Evolutionary conservation across 2,797 vertebrate genomes (phyloP).

Genomic region (Micrastur ruficollis): DNA sequence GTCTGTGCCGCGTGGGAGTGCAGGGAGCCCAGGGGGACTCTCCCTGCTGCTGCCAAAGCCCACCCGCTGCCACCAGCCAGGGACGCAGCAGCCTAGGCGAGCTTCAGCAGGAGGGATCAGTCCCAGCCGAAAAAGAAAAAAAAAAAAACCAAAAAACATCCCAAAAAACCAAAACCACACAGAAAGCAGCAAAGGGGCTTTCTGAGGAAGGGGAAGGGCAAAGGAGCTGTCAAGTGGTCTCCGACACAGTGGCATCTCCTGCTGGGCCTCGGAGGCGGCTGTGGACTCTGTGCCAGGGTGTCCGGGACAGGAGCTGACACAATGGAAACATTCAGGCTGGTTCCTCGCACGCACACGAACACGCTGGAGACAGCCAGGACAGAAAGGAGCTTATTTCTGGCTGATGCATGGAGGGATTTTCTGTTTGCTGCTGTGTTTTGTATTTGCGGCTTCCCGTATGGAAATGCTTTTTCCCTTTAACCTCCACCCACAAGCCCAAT

Average conservation of each 20-base stretch:
- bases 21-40: not conserved
- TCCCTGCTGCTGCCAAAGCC: not conserved
- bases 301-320: constrained; percentile 4
- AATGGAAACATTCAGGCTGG: constrained; percentile 24
- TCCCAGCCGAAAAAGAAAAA: not conserved
- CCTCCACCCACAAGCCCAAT: not conserved
- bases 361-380: not conserved
- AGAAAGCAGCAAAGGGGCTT: not conserved
- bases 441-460: constrained; percentile 27
- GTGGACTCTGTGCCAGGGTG: not conserved
- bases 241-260: not conserved
- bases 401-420: constrained; percentile 16
- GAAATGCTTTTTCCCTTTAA: constrained; percentile 36
- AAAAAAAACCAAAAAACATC: no score
- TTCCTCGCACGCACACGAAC: not conserved
- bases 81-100: fast-evolving
- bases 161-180: not conserved
- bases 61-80: not conserved
- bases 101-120: not conserved
- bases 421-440: constrained; percentile 35
- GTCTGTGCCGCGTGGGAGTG: not conserved
- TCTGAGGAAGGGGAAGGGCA: not conserved
- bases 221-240: not conserved
- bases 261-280: not conserved
- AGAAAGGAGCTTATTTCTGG: constrained; percentile 45